phyloP scores from a whole-genome alignment of 1,140 invertebrate genomes.

The Dendrolimus kikuchii region DNA sequence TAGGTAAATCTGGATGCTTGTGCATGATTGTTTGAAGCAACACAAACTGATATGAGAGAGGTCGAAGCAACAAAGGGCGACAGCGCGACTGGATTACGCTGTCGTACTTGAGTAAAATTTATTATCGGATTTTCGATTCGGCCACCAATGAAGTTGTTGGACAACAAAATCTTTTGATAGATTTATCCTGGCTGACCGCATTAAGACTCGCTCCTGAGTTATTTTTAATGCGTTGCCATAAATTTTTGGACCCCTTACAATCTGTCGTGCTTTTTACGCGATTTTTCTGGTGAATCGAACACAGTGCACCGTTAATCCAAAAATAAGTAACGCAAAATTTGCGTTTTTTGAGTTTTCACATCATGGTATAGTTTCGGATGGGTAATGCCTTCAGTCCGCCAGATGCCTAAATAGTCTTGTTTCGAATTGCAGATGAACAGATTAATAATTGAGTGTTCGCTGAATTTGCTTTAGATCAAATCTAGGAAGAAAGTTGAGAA shows the following conservation, averaged over 20 bases:
- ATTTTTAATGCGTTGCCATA: slow-evolving; percentile 62
- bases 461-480: too few species aligned
- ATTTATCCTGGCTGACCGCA: slow-evolving; percentile 68
- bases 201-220: slow-evolving; percentile 54
- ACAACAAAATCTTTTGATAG: slow-evolving; percentile 72
- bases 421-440: too few species aligned
- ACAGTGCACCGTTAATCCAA: too few species aligned
- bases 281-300: slow-evolving; percentile 7
- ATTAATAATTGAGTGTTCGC: too few species aligned
- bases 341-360: too few species aligned
- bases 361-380: too few species aligned
- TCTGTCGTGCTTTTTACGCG: slow-evolving; percentile 31
- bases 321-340: too few species aligned
- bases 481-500: too few species aligned
- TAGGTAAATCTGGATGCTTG: too few species aligned
- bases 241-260: slow-evolving; percentile 45
- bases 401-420: too few species aligned
- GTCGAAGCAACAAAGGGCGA: slow-evolving; percentile 63
- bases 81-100: slow-evolving; percentile 65
- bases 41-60: slow-evolving; percentile 62
- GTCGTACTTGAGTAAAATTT: slow-evolving; percentile 71
- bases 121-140: slow-evolving; percentile 71
- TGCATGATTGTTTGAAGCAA: slow-evolving; percentile 32
- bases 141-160: slow-evolving; percentile 71
- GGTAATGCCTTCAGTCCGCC: too few species aligned